Evolutionary conservation across 2,888 invertebrate species (phyloP).

Genomic region (Fragum fragum): DNA sequence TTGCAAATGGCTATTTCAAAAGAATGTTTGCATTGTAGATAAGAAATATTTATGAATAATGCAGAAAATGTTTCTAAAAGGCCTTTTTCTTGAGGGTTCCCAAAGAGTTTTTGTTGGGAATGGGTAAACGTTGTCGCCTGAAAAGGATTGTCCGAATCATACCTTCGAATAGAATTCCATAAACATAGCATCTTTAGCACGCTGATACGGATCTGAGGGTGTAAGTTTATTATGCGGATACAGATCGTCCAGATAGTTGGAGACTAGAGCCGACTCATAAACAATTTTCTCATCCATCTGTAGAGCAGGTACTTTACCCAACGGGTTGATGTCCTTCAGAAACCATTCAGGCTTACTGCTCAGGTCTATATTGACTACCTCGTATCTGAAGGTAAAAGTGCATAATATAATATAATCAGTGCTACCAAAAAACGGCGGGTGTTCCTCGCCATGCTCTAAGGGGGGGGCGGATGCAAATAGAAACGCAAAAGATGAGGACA

Average conservation of each 20-base stretch:
- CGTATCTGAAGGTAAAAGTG: slow-evolving; percentile 79
- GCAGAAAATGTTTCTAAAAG: too few species aligned
- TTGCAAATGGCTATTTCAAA: too few species aligned
- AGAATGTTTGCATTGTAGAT: too few species aligned
- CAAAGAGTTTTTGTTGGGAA: too few species aligned
- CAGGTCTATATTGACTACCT: slow-evolving; percentile 88
- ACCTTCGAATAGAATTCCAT: slow-evolving; percentile 56
- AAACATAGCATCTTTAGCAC: slow-evolving; percentile 74
- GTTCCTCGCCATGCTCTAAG: too few species aligned
- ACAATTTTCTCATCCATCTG: slow-evolving; percentile 87
- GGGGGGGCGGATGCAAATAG: too few species aligned
- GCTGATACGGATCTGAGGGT: slow-evolving; percentile 86
- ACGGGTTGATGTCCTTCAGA: slow-evolving; percentile 84
- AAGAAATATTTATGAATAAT: too few species aligned
- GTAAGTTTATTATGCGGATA: slow-evolving; percentile 88
- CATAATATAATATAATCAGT: too few species aligned
- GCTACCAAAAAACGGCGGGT: too few species aligned
- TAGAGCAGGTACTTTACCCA: slow-evolving; percentile 87
- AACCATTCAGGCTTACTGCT: slow-evolving; percentile 88
- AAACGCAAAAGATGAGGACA: too few species aligned
- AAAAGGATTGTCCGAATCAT: not conserved
- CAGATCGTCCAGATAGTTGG: slow-evolving; percentile 88
- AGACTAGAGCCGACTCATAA: slow-evolving; percentile 88
- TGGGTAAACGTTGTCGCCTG: too few species aligned
- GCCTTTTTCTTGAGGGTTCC: too few species aligned